Evolutionary conservation across 2,888 invertebrate species (phyloP).

Genomic region (Lepetodrilus schrolli): DNA sequence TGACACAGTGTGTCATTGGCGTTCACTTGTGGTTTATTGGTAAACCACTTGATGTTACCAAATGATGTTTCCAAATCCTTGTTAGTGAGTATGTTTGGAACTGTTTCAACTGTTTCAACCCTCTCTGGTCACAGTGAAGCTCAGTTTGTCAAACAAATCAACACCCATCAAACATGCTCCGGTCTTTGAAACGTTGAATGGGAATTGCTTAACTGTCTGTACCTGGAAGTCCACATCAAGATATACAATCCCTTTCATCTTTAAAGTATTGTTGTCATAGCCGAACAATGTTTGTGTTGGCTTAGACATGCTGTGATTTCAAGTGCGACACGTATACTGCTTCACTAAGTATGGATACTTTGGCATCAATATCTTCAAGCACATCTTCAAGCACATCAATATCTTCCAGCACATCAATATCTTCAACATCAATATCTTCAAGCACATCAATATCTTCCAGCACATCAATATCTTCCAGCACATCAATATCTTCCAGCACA

Average conservation of each 20-base stretch:
- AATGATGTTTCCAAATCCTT: not conserved
- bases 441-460: too few species aligned
- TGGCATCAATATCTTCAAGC: not conserved
- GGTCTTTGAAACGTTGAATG: not conserved
- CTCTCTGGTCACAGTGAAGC: not conserved
- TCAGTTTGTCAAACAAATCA: not conserved
- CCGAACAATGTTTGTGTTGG: not conserved
- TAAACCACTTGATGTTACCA: not conserved
- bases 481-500: too few species aligned
- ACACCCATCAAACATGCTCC: slow-evolving; percentile 14
- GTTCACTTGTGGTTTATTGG: not conserved
- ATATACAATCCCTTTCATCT: not conserved
- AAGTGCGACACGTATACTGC: not conserved
- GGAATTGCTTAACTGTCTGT: not conserved
- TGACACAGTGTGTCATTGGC: not conserved
- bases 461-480: too few species aligned
- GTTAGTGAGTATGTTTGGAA: not conserved
- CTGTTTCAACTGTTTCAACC: not conserved
- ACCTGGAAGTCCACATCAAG: not conserved
- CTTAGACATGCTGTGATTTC: not conserved
- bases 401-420: too few species aligned
- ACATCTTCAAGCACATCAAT: too few species aligned
- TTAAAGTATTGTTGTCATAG: not conserved
- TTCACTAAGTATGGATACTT: not conserved
- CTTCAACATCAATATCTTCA: too few species aligned